Evolutionary conservation across 2,888 invertebrate species (phyloP).

Genomic region (Dolichomitus sp.): DNA sequence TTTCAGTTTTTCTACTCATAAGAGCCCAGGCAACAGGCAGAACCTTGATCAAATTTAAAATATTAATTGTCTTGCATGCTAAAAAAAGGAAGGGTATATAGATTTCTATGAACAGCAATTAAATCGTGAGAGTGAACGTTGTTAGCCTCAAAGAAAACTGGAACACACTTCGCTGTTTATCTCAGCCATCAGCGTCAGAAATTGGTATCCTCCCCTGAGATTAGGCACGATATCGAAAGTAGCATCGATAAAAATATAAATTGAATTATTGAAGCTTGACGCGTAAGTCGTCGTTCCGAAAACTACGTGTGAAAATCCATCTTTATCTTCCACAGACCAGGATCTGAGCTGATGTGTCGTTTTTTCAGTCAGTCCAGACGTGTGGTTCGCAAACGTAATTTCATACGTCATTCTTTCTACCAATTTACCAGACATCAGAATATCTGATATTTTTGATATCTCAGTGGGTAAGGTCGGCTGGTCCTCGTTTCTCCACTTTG

Average conservation of each 20-base stretch:
- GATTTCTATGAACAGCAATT: no score
- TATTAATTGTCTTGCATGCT: no score
- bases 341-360: not conserved
- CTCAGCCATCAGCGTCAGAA: constrained; percentile 12
- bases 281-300: not conserved
- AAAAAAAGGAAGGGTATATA: no score
- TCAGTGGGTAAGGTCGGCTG: not conserved
- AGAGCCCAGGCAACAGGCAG: no score
- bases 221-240: constrained; percentile 17
- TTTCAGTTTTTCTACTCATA: no score
- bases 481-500: not conserved
- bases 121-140: no score
- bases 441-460: not conserved
- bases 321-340: not conserved
- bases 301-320: not conserved
- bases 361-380: not conserved
- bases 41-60: no score
- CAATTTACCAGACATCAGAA: not conserved
- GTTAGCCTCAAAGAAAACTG: no score
- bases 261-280: not conserved
- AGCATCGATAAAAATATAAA: not conserved
- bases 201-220: not conserved
- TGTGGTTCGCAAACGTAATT: not conserved
- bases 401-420: not conserved
- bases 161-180: not conserved